These are phyloP conservation scores for Stigmatopora argus DNA, from an alignment of 2,113 vertebrate species.

Conservation along the genomic window DNA sequence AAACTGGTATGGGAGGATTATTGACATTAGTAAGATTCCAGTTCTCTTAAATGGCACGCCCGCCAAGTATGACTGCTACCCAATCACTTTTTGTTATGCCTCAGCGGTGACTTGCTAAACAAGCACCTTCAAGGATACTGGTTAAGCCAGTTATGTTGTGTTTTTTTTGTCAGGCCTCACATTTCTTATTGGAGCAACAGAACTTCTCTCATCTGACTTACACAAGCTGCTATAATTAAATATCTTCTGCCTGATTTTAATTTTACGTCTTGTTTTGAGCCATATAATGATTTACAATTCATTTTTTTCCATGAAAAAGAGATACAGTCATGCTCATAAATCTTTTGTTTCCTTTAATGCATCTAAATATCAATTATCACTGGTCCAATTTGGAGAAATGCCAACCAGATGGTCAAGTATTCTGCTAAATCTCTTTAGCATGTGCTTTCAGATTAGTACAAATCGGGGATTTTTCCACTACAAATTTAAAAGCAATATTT, in stretches of 20 bases:
- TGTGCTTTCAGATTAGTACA: background rate
- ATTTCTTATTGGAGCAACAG: background rate
- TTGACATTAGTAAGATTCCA: slow-evolving; percentile 45
- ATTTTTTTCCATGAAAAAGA: background rate
- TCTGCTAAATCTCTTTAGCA: background rate
- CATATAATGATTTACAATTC: background rate
- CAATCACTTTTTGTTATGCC: background rate
- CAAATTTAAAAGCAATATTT: background rate
- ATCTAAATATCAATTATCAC: background rate
- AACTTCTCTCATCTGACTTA: background rate
- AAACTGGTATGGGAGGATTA: slow-evolving; percentile 30
- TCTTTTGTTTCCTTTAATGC: background rate
- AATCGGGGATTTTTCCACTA: background rate
- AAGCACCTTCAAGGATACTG: slow-evolving; percentile 1
- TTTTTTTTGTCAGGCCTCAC: slow-evolving; percentile 4
- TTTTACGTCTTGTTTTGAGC: background rate
- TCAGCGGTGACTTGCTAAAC: slow-evolving; percentile 16
- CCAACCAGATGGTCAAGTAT: slow-evolving; percentile 3
- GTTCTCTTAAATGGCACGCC: slow-evolving; percentile 21
- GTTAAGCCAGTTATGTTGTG: slow-evolving; percentile 6
- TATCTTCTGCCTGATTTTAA: background rate
- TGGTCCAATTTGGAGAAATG: background rate
- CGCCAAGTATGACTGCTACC: background rate
- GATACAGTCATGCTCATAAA: background rate
- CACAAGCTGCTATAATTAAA: background rate